These are phyloP conservation scores for Antheraea mylitta DNA, from an alignment of 1,140 invertebrate genomes.

Conservation along the genomic window DNA sequence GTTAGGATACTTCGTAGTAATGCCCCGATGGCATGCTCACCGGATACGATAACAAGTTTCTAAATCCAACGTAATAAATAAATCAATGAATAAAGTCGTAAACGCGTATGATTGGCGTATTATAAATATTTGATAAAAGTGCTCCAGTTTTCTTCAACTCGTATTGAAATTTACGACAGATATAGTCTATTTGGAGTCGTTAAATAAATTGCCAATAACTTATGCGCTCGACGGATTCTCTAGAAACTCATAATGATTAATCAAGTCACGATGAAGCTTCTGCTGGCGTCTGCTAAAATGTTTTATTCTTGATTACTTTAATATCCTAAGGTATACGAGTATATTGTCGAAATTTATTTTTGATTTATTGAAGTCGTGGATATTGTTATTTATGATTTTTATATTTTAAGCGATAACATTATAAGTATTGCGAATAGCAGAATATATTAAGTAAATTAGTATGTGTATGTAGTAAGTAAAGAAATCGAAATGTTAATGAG, in stretches of 20 bases:
- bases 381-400: no score
- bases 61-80: conserved; percentile 29
- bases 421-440: no score
- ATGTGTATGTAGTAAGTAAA: conserved; percentile 22
- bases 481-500: conserved; percentile 41
- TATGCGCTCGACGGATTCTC: conserved; percentile 1
- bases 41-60: conserved; percentile 28
- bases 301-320: background rate
- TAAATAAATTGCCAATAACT: conserved; percentile 25
- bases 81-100: conserved; percentile 36
- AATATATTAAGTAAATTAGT: conserved; percentile 6
- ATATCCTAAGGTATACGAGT: no score
- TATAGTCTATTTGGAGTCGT: conserved; percentile 22
- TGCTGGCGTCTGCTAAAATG: background rate
- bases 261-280: conserved; percentile 12
- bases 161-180: conserved; percentile 27
- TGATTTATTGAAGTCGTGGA: no score
- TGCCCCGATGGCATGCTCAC: background rate
- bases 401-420: no score
- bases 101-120: conserved; percentile 32
- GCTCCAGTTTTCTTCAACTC: conserved; percentile 21
- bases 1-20: conserved; percentile 6
- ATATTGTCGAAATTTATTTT: no score
- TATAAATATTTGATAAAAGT: conserved; percentile 37
- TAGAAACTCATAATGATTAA: conserved; percentile 11